These are phyloP conservation scores for Argopecten irradians DNA, from an alignment of 1,140 invertebrate species.

Conservation along the genomic window DNA sequence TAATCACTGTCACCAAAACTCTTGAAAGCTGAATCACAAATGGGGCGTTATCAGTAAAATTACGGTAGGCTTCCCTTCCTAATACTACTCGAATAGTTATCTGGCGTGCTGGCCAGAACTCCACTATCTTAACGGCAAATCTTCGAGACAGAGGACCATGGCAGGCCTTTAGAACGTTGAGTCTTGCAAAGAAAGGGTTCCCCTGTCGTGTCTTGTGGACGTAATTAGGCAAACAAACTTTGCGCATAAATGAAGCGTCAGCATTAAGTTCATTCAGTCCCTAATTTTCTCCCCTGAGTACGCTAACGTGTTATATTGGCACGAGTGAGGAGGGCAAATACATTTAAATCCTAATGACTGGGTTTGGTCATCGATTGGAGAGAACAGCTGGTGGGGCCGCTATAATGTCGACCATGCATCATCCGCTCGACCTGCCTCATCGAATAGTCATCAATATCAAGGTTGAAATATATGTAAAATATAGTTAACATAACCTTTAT, in stretches of 20 bases:
- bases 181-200: background rate
- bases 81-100: background rate
- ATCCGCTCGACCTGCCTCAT: background rate
- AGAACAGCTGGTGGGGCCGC: background rate
- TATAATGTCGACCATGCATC: background rate
- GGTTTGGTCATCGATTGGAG: background rate
- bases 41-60: background rate
- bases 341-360: slow-evolving; percentile 15
- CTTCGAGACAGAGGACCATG: background rate
- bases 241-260: slow-evolving; percentile 15
- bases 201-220: background rate
- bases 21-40: slow-evolving; percentile 15
- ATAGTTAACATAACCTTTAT: too few species aligned
- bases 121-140: background rate
- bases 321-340: slow-evolving; percentile 20
- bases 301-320: slow-evolving; percentile 20
- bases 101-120: background rate
- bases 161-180: background rate
- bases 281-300: background rate
- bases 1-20: background rate
- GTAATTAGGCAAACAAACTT: slow-evolving; percentile 22
- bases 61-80: background rate
- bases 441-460: background rate
- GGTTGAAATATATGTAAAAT: background rate
- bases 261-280: slow-evolving; percentile 15